phyloP scores from a whole-genome alignment of 2,888 invertebrate genomes.

The Drosophila kuntzei region DNA sequence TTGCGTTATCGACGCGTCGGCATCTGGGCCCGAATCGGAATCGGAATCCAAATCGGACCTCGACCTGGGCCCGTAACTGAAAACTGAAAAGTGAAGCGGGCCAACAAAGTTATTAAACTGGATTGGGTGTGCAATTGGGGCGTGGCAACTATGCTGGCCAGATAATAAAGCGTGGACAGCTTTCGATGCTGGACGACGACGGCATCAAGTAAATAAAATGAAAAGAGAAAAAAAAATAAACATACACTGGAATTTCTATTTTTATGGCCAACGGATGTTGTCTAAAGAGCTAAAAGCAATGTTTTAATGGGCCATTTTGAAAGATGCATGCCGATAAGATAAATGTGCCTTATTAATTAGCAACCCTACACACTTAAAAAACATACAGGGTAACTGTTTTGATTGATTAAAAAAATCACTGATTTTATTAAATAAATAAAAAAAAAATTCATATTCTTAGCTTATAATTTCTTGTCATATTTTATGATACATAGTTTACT shows the following conservation, averaged over 20 bases:
- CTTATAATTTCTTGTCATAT: no score
- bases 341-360: conserved; percentile 54
- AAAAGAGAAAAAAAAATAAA: background rate
- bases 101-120: conserved; percentile 75
- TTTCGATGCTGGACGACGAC: conserved; percentile 26
- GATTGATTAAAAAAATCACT: background rate
- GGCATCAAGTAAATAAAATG: conserved; percentile 4
- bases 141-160: conserved; percentile 55
- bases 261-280: conserved; percentile 63
- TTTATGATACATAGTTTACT: no score
- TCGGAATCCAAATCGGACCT: background rate
- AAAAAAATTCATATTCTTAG: no score
- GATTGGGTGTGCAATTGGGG: conserved; percentile 75
- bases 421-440: background rate
- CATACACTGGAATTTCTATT: conserved; percentile 62
- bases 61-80: background rate
- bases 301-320: conserved; percentile 58
- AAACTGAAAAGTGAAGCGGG: background rate
- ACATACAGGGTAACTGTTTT: background rate
- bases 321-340: conserved; percentile 51
- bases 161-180: conserved; percentile 72
- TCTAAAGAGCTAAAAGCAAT: conserved; percentile 41
- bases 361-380: background rate
- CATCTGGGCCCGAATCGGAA: conserved; percentile 50
- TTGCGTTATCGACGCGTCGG: conserved; percentile 65